phyloP scores from a whole-genome alignment of 2,888 invertebrate genomes.

The Amphimallon solstitiale region DNA sequence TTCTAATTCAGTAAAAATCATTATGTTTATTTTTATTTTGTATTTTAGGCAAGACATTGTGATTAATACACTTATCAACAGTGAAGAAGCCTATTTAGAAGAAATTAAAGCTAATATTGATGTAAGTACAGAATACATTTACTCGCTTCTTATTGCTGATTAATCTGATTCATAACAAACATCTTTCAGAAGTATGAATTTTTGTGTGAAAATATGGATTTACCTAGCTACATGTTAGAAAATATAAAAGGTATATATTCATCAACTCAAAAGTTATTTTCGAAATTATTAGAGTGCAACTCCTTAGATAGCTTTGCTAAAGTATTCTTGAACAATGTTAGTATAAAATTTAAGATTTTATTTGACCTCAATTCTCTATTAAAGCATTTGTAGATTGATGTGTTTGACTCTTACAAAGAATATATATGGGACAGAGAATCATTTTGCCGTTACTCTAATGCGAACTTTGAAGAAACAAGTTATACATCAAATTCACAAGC shows the following conservation, averaged over 20 bases:
- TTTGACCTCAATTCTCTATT: background rate
- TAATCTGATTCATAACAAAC: too few species aligned
- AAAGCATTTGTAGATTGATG: conserved; percentile 3
- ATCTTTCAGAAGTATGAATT: conserved; percentile 15
- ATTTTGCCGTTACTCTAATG: background rate
- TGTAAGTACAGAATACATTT: conserved; percentile 52
- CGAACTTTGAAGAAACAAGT: conserved; percentile 49
- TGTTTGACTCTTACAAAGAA: conserved; percentile 3
- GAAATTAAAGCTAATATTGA: conserved; percentile 53
- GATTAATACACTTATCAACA: conserved; percentile 54
- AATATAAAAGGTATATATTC: conserved; percentile 52
- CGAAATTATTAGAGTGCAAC: conserved; percentile 47
- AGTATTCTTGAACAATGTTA: conserved; percentile 53
- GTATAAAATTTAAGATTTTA: conserved; percentile 1
- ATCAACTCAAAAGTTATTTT: conserved; percentile 49
- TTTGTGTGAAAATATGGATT: background rate
- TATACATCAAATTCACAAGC: too few species aligned
- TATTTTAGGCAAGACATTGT: conserved; percentile 50
- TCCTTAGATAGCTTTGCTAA: conserved; percentile 49
- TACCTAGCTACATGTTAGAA: conserved; percentile 48
- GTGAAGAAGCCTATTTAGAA: conserved; percentile 55
- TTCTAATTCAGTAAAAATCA: too few species aligned
- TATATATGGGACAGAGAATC: conserved; percentile 18
- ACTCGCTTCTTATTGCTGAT: background rate
- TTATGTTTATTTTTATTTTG: too few species aligned